phyloP scores from a whole-genome alignment of 2,888 invertebrate species.

The Cataglyphis rosenhaueri region DNA sequence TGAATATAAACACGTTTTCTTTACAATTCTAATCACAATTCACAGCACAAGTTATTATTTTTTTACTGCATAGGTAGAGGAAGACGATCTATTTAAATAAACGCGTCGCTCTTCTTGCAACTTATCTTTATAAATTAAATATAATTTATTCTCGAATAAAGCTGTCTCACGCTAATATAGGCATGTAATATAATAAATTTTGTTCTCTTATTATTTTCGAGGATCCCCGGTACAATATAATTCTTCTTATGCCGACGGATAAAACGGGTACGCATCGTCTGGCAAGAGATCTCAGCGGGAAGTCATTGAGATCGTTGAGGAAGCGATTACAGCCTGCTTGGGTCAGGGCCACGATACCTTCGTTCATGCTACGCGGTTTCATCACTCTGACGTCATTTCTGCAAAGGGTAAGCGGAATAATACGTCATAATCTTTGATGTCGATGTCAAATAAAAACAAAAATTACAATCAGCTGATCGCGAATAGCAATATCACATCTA shows the following conservation, averaged over 20 bases:
- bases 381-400: slow-evolving; percentile 93
- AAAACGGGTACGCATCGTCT: slow-evolving; percentile 88
- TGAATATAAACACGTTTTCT: not conserved
- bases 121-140: not conserved
- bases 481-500: not conserved
- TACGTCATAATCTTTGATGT: not conserved
- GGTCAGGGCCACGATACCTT: slow-evolving; percentile 92
- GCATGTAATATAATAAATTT: not conserved
- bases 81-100: not conserved
- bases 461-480: not conserved
- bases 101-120: not conserved
- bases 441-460: not conserved
- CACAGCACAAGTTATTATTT: not conserved
- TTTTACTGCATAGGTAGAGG: not conserved
- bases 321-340: slow-evolving; percentile 90
- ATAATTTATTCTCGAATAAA: not conserved
- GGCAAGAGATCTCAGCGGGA: slow-evolving; percentile 88
- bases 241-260: slow-evolving; percentile 90
- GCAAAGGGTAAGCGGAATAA: slow-evolving; percentile 89
- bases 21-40: not conserved
- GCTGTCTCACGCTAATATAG: not conserved
- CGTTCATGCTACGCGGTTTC: slow-evolving; percentile 92
- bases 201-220: slow-evolving; percentile 66
- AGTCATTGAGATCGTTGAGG: slow-evolving; percentile 89
- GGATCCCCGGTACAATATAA: slow-evolving; percentile 90